phyloP scores from a whole-genome alignment of 2,113 vertebrate species.

The Ictidomys tridecemlineatus region DNA sequence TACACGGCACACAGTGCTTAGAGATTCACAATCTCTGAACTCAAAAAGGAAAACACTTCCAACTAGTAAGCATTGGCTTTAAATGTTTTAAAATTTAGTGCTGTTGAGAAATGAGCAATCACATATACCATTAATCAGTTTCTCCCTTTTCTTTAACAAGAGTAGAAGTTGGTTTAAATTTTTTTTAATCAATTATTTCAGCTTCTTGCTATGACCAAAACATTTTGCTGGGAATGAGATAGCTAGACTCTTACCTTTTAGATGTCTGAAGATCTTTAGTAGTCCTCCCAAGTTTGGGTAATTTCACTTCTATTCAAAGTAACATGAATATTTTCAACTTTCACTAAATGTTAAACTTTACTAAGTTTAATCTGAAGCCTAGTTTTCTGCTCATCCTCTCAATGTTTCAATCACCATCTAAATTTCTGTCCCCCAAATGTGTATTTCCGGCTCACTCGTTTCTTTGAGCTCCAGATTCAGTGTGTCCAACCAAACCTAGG shows the following conservation, averaged over 20 bases:
- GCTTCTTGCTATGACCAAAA: slow-evolving; percentile 10
- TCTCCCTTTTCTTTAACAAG: neutral
- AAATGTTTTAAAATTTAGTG: slow-evolving; percentile 32
- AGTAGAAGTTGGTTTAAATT: neutral
- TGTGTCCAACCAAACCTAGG: neutral
- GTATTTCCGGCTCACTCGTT: neutral
- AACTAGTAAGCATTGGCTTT: slow-evolving; percentile 3
- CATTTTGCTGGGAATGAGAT: neutral
- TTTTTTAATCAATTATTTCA: slow-evolving; percentile 32
- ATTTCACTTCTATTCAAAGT: slow-evolving; percentile 37
- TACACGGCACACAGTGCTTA: neutral
- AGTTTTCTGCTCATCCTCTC: neutral
- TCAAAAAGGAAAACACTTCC: neutral
- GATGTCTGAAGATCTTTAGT: neutral
- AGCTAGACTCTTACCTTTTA: neutral
- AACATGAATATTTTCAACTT: neutral
- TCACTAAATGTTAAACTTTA: neutral
- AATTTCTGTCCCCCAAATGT: neutral
- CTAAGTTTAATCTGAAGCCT: neutral
- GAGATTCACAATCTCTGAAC: neutral
- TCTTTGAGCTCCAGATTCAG: neutral
- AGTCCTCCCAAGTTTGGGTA: neutral
- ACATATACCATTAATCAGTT: neutral
- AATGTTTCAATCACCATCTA: neutral
- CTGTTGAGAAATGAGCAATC: slow-evolving; percentile 2